Conservation (phyloP, 1,140 invertebrate species). For the Diorhabda sublineata region DNA sequence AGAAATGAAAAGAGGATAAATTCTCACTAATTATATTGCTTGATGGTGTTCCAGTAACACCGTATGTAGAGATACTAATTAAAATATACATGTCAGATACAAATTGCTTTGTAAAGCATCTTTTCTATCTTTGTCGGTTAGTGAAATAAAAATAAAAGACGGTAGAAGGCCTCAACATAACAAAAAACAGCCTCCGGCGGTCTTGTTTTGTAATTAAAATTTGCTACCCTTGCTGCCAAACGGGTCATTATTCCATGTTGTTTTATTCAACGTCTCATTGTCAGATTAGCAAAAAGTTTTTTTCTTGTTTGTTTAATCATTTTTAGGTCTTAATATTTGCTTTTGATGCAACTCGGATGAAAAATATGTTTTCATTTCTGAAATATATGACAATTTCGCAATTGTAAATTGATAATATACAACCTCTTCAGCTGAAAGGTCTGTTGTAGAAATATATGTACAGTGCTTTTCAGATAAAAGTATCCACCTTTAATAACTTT, state of each 20-base stretch:
- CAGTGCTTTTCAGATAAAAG: too few relatives aligned
- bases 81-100: conserved; percentile 11
- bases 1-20: too few relatives aligned
- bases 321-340: background rate
- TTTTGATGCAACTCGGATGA: too few relatives aligned
- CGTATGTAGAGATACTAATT: conserved; percentile 6
- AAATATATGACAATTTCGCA: too few relatives aligned
- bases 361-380: too few relatives aligned
- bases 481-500: too few relatives aligned
- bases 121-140: background rate
- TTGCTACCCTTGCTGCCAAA: conserved; percentile 18
- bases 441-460: too few relatives aligned
- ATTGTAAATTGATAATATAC: too few relatives aligned
- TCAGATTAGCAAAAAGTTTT: conserved; percentile 6
- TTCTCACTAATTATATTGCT: background rate
- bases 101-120: conserved; percentile 14
- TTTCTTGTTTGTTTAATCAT: conserved; percentile 3
- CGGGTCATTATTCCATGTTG: conserved; percentile 18
- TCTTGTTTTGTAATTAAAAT: conserved; percentile 19
- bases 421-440: too few relatives aligned
- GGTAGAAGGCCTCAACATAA: background rate
- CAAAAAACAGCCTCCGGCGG: conserved; percentile 15
- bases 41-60: conserved; percentile 3
- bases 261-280: conserved; percentile 17
- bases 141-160: conserved; percentile 7